These are phyloP conservation scores for Vimba vimba DNA, from an alignment of 2,113 vertebrate genomes.

Conservation along the genomic window DNA sequence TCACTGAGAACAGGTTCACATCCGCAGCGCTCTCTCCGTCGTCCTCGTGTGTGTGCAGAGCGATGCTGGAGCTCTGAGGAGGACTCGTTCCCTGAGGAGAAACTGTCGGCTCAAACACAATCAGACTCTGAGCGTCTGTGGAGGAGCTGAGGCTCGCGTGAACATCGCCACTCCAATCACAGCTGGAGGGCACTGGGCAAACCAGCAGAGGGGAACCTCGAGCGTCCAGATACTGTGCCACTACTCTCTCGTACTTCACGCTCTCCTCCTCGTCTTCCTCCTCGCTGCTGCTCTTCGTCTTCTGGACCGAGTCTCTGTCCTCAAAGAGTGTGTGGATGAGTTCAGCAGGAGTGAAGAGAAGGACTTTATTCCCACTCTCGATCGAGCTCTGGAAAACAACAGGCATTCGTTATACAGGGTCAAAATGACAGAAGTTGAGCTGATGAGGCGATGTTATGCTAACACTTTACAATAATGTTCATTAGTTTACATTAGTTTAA, in stretches of 20 bases:
- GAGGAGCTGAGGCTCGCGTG: background rate
- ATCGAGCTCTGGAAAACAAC: slow-evolving; percentile 28
- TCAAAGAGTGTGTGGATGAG: background rate
- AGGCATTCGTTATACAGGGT: background rate
- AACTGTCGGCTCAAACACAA: too few species aligned
- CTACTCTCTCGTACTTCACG: slow-evolving; percentile 2
- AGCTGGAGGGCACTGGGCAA: background rate
- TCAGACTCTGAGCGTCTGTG: background rate
- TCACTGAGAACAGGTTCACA: slow-evolving; percentile 47
- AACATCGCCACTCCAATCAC: background rate
- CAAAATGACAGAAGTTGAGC: too few species aligned
- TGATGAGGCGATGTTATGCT: too few species aligned
- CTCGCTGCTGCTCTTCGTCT: background rate
- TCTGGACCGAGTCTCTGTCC: background rate
- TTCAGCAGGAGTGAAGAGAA: background rate
- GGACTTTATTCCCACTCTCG: background rate
- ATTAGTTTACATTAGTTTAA: too few species aligned
- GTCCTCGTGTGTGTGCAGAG: background rate
- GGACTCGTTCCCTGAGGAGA: background rate
- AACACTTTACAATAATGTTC: too few species aligned
- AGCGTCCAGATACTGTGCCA: background rate
- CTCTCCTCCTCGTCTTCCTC: background rate
- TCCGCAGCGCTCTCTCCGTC: background rate
- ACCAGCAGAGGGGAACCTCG: background rate
- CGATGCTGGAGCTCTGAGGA: background rate